A percentile compares a stretch with the other conserved stretches of the same genome.
These are phyloP conservation scores for Parochlus steinenii DNA, from an alignment of 2,888 invertebrate genomes.

Conservation along the genomic window DNA sequence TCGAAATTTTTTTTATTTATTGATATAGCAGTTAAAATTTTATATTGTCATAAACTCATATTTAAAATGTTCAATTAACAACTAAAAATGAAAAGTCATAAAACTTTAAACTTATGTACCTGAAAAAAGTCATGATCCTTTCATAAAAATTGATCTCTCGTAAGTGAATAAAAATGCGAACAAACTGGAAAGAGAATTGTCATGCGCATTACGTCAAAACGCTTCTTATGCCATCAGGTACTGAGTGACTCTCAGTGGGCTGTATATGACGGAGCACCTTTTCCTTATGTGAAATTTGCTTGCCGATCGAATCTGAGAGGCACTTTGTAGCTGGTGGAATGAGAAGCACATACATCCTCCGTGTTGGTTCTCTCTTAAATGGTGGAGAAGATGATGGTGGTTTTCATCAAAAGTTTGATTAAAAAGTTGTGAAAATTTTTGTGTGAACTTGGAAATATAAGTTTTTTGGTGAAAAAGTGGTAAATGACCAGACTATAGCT, in stretches of 20 bases:
- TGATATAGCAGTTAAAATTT: not conserved
- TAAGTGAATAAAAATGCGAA: conserved; percentile 7
- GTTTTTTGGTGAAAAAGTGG: too few relatives aligned
- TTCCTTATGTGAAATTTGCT: not conserved
- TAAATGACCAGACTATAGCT: too few relatives aligned
- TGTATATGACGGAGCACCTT: not conserved
- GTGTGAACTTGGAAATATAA: too few relatives aligned
- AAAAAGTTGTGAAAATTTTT: too few relatives aligned
- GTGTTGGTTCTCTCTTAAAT: too few relatives aligned
- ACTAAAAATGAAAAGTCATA: conserved; percentile 1
- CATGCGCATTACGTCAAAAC: not conserved
- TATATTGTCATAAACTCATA: not conserved
- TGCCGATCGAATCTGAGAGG: conserved; percentile 24
- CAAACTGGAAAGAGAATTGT: not conserved
- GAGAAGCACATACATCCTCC: too few relatives aligned
- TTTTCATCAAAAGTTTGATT: too few relatives aligned
- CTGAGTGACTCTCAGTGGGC: conserved; percentile 70
- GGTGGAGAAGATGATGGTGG: too few relatives aligned
- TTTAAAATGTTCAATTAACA: not conserved
- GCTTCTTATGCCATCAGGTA: conserved; percentile 45
- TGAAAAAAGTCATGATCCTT: conserved; percentile 2
- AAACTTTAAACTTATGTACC: not conserved
- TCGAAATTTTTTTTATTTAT: not conserved
- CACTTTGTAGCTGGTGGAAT: conserved; percentile 28
- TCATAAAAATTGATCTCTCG: not conserved